A percentile compares a stretch with the other conserved stretches of the same genome.
Evolutionary conservation across 2,888 invertebrate genomes (phyloP).

Genomic region (Leptothorax acervorum): DNA sequence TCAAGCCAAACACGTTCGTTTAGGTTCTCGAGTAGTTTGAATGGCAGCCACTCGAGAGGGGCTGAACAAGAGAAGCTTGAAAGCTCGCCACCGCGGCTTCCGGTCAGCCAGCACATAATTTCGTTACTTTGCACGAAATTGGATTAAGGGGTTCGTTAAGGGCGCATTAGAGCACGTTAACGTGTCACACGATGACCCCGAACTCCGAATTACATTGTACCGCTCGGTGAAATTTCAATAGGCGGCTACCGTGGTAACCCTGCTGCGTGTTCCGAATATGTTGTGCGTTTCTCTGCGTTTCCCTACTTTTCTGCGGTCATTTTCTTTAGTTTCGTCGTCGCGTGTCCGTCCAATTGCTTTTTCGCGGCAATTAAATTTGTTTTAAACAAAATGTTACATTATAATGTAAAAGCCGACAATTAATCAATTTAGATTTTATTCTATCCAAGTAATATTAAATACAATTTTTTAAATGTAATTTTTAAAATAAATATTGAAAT

Average conservation of each 20-base stretch:
- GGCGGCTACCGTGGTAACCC: slow-evolving; percentile 61
- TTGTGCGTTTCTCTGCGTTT: slow-evolving; percentile 53
- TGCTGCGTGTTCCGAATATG: slow-evolving; percentile 67
- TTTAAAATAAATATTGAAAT: not conserved
- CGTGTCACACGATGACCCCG: slow-evolving; percentile 75
- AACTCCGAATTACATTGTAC: slow-evolving; percentile 70
- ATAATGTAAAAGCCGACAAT: not conserved
- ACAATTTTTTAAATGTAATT: not conserved
- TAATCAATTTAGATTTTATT: not conserved
- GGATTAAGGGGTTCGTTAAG: slow-evolving; percentile 83
- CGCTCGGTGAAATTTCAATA: slow-evolving; percentile 75
- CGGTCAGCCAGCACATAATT: slow-evolving; percentile 81
- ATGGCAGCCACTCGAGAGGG: slow-evolving; percentile 66
- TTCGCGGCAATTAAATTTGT: not conserved
- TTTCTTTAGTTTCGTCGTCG: slow-evolving; percentile 4
- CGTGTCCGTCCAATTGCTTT: not conserved
- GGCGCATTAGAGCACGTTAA: slow-evolving; percentile 77
- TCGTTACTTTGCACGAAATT: slow-evolving; percentile 80
- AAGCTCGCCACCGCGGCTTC: slow-evolving; percentile 77
- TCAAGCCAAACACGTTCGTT: slow-evolving; percentile 42
- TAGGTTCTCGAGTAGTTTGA: slow-evolving; percentile 55
- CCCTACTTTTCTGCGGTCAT: slow-evolving; percentile 45
- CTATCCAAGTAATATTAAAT: not conserved
- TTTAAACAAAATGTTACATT: slow-evolving; percentile 5
- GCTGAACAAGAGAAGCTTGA: slow-evolving; percentile 54